These are phyloP conservation scores for Acarapis woodi DNA, from an alignment of 1,140 invertebrate genomes.

Conservation along the genomic window DNA sequence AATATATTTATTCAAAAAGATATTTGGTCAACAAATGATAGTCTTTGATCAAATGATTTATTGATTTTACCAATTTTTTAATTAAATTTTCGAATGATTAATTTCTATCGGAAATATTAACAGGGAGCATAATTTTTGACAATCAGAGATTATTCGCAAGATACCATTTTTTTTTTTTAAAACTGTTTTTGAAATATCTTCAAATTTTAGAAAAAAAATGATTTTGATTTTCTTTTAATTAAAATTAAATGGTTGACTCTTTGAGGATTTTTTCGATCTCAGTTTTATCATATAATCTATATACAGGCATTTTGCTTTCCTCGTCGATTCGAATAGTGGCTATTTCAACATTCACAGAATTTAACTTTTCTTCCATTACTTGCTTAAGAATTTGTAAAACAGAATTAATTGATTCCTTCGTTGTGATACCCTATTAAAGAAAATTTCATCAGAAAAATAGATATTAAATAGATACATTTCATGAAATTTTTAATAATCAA, in stretches of 20 bases:
- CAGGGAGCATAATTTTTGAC: too few species aligned
- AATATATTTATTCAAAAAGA: too few species aligned
- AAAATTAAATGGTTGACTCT: background rate
- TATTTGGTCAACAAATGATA: too few species aligned
- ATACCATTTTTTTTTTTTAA: too few species aligned
- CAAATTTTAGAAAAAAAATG: too few species aligned
- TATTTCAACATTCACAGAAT: conserved; percentile 82
- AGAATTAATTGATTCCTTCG: conserved; percentile 76
- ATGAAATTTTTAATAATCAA: too few species aligned
- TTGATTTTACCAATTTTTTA: too few species aligned
- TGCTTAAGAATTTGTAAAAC: conserved; percentile 87
- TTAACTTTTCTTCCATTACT: conserved; percentile 99
- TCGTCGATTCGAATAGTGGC: conserved; percentile 60
- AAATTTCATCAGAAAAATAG: conserved; percentile 17
- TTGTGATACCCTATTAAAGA: conserved; percentile 74
- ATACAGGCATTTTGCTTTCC: conserved; percentile 71
- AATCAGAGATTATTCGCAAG: too few species aligned
- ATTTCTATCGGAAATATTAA: too few species aligned
- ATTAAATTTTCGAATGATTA: too few species aligned
- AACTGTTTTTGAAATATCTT: too few species aligned
- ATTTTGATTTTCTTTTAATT: background rate
- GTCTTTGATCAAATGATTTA: too few species aligned
- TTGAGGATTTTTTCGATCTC: conserved; percentile 35
- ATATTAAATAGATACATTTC: conserved; percentile 1
- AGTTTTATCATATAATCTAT: conserved; percentile 41